Conservation (phyloP, 1,140 invertebrate genomes). For the Harlomillsia oculata region DNA sequence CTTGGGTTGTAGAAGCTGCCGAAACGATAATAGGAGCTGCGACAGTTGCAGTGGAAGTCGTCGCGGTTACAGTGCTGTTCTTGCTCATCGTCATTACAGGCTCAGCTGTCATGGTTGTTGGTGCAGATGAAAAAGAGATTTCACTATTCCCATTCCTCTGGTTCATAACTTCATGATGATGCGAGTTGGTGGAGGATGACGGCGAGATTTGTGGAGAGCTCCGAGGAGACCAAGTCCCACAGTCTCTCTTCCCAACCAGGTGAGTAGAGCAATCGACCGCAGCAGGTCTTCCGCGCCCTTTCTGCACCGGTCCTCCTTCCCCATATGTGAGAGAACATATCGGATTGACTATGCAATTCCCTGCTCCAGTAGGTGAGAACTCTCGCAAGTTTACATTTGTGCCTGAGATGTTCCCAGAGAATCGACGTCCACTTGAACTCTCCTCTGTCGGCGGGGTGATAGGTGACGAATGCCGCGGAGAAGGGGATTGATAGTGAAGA, state of each 20-base stretch:
- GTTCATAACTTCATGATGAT: conserved; percentile 22
- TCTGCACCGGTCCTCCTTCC: conserved; percentile 7
- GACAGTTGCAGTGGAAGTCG: conserved; percentile 43
- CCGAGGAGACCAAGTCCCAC: conserved; percentile 12
- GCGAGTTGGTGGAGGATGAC: conserved; percentile 10
- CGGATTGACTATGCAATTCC: conserved; percentile 3
- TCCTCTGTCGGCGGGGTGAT: conserved; percentile 31
- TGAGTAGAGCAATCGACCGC: conserved; percentile 2
- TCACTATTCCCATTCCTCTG: conserved; percentile 26
- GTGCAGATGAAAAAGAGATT: not conserved
- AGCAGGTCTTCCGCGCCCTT: not conserved
- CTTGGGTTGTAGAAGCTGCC: conserved; percentile 2
- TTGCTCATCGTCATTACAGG: not conserved
- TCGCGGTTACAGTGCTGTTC: conserved; percentile 47
- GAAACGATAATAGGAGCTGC: conserved; percentile 11
- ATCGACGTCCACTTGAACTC: conserved; percentile 6
- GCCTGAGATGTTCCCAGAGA: conserved; percentile 5
- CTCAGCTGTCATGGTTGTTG: not conserved
- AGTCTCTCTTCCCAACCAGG: conserved; percentile 4
- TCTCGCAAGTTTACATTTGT: too few relatives aligned
- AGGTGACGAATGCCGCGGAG: conserved; percentile 24
- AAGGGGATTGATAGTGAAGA: conserved; percentile 16
- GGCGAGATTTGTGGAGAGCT: conserved; percentile 28
- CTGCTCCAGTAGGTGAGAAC: not conserved
- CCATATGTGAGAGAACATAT: conserved; percentile 16